Conservation (phyloP, 1,140 invertebrate genomes). For the Atta texana region DNA sequence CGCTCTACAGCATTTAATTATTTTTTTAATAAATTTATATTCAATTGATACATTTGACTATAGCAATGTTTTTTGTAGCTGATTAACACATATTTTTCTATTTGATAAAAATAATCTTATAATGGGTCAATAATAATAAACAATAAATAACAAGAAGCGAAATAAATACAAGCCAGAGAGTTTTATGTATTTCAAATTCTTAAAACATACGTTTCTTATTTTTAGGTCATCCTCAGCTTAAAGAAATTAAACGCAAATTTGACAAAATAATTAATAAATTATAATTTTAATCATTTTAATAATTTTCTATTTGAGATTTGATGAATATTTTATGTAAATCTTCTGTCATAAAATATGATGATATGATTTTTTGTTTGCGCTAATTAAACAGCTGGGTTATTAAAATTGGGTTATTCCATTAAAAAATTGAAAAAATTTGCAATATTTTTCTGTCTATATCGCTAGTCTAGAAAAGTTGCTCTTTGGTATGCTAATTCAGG, state of each 20-base stretch:
- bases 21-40: background rate
- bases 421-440: background rate
- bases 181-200: too few relatives aligned
- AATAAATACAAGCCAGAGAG: too few relatives aligned
- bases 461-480: background rate
- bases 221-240: too few relatives aligned
- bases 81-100: background rate
- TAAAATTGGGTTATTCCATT: background rate
- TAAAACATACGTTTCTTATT: too few relatives aligned
- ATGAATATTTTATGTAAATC: background rate
- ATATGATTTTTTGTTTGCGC: background rate
- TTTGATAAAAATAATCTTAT: too few relatives aligned
- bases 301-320: background rate
- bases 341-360: background rate
- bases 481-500: slow-evolving; percentile 18
- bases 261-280: too few relatives aligned
- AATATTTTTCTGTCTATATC: background rate
- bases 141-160: too few relatives aligned
- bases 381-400: too few relatives aligned
- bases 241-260: too few relatives aligned
- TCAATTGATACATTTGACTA: background rate
- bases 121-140: too few relatives aligned
- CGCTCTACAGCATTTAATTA: background rate
- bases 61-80: background rate
- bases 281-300: too few relatives aligned